phyloP scores from a whole-genome alignment of 2,888 invertebrate species.

The Cloeon dipterum region DNA sequence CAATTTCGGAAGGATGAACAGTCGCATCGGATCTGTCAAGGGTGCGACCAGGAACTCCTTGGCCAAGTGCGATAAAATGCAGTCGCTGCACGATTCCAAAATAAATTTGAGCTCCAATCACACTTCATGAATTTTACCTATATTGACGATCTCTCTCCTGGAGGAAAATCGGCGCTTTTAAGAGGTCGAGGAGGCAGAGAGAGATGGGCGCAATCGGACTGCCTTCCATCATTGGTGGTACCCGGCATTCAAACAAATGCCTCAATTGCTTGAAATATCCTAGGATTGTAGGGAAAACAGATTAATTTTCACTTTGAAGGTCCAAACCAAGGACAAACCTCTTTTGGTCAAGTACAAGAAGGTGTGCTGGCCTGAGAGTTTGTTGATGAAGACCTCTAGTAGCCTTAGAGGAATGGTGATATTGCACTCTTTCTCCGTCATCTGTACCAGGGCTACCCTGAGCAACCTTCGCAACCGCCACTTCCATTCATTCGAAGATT shows the following conservation, averaged over 20 bases:
- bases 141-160: background rate
- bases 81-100: constrained; percentile 16
- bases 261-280: constrained; percentile 55
- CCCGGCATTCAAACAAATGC: constrained; percentile 38
- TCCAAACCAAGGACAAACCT: constrained; percentile 5
- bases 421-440: constrained; percentile 21
- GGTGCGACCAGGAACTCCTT: constrained; percentile 39
- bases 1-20: constrained; percentile 45
- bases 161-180: constrained; percentile 47
- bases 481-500: too few species aligned
- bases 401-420: constrained; percentile 53
- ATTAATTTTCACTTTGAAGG: constrained; percentile 2
- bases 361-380: too few species aligned
- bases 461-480: too few species aligned
- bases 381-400: constrained; percentile 56
- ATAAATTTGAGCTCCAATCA: background rate
- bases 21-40: constrained; percentile 40
- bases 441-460: constrained; percentile 5
- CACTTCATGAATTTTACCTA: constrained; percentile 2
- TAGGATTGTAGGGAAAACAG: constrained; percentile 15
- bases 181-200: constrained; percentile 47
- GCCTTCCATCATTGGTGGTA: constrained; percentile 43
- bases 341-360: constrained; percentile 16
- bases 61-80: constrained; percentile 31
- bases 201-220: constrained; percentile 46